phyloP scores from a whole-genome alignment of 2,888 invertebrate species.

The Zhengitettix transpicula region DNA sequence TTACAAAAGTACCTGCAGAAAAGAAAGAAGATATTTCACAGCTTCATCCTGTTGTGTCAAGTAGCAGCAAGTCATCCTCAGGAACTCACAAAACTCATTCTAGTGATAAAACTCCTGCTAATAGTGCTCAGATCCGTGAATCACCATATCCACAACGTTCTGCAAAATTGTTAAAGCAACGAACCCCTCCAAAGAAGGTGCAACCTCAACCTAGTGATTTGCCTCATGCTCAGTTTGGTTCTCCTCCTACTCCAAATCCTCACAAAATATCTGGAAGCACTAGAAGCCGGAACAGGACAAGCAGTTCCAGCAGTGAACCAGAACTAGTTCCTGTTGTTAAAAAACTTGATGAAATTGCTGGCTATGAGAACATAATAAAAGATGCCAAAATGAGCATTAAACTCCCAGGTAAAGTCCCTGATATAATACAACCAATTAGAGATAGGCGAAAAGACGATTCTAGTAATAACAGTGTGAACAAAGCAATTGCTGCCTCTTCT shows the following conservation, averaged over 20 bases:
- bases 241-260: constrained; percentile 14
- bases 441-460: constrained; percentile 15
- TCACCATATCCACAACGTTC: constrained; percentile 5
- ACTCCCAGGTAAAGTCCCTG: constrained; percentile 16
- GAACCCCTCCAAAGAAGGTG: constrained; percentile 5
- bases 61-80: background rate
- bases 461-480: background rate
- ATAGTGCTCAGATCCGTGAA: constrained; percentile 1
- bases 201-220: constrained; percentile 1
- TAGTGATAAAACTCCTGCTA: background rate
- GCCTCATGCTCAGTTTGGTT: constrained; percentile 8
- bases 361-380: constrained; percentile 40
- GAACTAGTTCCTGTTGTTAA: constrained; percentile 43
- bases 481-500: constrained; percentile 10
- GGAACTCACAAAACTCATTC: background rate
- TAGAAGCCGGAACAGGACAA: constrained; percentile 24
- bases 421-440: constrained; percentile 19
- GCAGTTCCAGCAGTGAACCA: constrained; percentile 36
- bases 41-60: too few species aligned
- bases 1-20: too few species aligned
- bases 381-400: constrained; percentile 30
- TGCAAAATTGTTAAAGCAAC: constrained; percentile 4
- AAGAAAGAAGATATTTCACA: too few species aligned
- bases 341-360: constrained; percentile 43
- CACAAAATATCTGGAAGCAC: constrained; percentile 13